phyloP scores from a whole-genome alignment of 2,113 vertebrate genomes.

The Actenoides lindsayi region DNA sequence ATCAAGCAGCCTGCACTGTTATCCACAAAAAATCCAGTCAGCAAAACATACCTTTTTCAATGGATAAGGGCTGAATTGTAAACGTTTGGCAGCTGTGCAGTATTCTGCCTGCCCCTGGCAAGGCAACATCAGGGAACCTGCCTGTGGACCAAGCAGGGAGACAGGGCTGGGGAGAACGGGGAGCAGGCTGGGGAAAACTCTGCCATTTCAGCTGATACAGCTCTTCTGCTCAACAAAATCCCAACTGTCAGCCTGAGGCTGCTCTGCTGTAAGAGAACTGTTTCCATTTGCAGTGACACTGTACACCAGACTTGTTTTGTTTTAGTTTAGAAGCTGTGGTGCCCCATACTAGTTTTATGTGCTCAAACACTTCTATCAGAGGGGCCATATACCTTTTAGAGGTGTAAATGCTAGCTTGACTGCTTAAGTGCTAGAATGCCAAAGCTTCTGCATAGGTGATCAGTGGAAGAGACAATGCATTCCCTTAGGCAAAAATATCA shows the following conservation, averaged over 20 bases:
- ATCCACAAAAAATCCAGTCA: background rate
- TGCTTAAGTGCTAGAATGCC: background rate
- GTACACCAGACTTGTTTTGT: background rate
- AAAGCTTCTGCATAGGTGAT: background rate
- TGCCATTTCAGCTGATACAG: background rate
- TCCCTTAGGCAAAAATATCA: background rate
- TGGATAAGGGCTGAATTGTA: background rate
- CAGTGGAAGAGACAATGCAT: background rate
- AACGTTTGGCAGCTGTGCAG: background rate
- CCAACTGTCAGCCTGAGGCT: background rate
- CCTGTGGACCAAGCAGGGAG: fast-evolving
- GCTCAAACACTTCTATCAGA: background rate
- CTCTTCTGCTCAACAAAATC: background rate
- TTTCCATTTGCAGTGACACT: background rate
- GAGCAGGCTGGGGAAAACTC: background rate
- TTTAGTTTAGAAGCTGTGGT: background rate
- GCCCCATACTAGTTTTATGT: background rate
- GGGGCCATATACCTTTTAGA: background rate
- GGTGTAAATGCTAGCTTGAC: background rate
- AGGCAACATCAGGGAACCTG: background rate
- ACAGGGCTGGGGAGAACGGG: background rate
- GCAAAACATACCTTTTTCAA: background rate
- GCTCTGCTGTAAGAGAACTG: background rate
- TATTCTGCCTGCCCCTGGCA: background rate
- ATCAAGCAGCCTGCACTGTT: background rate